Evolutionary conservation across 1,140 invertebrate genomes (phyloP).

Genomic region (Phortica variegata): DNA sequence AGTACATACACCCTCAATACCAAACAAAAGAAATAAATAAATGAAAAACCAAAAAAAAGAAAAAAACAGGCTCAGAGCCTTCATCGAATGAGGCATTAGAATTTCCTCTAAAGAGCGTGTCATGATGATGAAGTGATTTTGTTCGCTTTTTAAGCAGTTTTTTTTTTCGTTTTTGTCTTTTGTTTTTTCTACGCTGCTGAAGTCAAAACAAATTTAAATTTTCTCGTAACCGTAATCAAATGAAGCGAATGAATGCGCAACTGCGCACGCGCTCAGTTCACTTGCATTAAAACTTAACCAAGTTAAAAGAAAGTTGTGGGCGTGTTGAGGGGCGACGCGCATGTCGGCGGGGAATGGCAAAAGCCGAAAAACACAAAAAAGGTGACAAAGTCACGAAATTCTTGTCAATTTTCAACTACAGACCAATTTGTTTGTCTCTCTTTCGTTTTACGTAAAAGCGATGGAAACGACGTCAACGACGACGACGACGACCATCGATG

Average conservation of each 20-base stretch:
- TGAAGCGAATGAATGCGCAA: slow-evolving; percentile 12
- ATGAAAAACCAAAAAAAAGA: no score
- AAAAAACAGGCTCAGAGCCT: no score
- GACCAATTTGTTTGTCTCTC: slow-evolving; percentile 57
- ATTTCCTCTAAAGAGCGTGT: slow-evolving; percentile 6
- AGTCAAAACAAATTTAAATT: background rate
- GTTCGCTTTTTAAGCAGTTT: slow-evolving; percentile 8
- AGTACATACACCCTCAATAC: slow-evolving; percentile 9
- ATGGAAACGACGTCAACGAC: no score
- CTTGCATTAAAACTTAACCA: slow-evolving; percentile 22
- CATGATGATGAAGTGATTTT: slow-evolving; percentile 14
- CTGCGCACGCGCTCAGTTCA: slow-evolving; percentile 50
- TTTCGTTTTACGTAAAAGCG: slow-evolving; percentile 5
- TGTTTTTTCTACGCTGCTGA: background rate
- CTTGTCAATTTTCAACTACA: slow-evolving; percentile 58
- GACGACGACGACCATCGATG: background rate
- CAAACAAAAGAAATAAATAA: background rate
- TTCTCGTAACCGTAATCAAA: no score
- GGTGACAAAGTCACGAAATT: slow-evolving; percentile 58
- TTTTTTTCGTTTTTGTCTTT: background rate
- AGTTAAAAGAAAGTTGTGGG: slow-evolving; percentile 9
- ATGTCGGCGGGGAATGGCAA: no score
- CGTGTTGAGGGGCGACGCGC: slow-evolving; percentile 42
- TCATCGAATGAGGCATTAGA: no score
- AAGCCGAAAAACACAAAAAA: slow-evolving; percentile 39